Percentiles rank a stretch among this genome's conserved stretches.
These are phyloP conservation scores for Scaptomyza reducta DNA, from an alignment of 2,888 invertebrate genomes.

Conservation along the genomic window DNA sequence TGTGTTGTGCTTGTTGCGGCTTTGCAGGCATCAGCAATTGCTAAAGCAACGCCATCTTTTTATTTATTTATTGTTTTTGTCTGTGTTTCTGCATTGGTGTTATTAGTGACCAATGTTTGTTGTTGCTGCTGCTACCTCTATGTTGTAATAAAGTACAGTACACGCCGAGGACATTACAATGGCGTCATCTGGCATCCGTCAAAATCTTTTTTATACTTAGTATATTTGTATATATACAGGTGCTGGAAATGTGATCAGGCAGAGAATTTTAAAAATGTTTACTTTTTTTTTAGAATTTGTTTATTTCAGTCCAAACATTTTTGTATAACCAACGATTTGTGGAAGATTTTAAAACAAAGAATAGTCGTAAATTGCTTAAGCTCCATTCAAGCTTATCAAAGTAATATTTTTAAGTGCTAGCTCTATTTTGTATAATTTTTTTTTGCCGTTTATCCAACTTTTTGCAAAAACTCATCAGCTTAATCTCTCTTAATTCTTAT, in stretches of 20 bases:
- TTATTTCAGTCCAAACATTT: neutral
- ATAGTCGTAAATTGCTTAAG: too few relatives aligned
- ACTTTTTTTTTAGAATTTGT: neutral
- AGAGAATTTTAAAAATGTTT: constrained; percentile 18
- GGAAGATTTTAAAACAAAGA: too few relatives aligned
- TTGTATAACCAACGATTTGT: too few relatives aligned
- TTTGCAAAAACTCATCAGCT: too few relatives aligned
- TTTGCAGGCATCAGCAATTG: constrained; percentile 69
- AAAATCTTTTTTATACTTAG: constrained; percentile 45
- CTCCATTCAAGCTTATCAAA: too few relatives aligned
- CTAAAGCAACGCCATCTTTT: constrained; percentile 70
- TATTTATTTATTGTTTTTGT: constrained; percentile 77
- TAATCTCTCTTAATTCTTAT: too few relatives aligned
- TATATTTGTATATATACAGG: constrained; percentile 29
- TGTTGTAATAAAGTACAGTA: constrained; percentile 68
- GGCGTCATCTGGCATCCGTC: constrained; percentile 72
- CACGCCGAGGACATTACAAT: constrained; percentile 50
- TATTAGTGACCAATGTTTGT: constrained; percentile 61
- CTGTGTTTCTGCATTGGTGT: constrained; percentile 76
- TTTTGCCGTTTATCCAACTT: too few relatives aligned
- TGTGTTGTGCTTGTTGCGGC: constrained; percentile 67
- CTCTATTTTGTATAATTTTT: too few relatives aligned
- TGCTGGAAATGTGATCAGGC: constrained; percentile 39
- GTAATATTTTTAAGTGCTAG: too few relatives aligned
- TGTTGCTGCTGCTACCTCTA: constrained; percentile 19